A percentile compares a stretch with the other conserved stretches of the same genome.
phyloP scores from a whole-genome alignment of 2,888 invertebrate species.

The Lumbricus terrestris region DNA sequence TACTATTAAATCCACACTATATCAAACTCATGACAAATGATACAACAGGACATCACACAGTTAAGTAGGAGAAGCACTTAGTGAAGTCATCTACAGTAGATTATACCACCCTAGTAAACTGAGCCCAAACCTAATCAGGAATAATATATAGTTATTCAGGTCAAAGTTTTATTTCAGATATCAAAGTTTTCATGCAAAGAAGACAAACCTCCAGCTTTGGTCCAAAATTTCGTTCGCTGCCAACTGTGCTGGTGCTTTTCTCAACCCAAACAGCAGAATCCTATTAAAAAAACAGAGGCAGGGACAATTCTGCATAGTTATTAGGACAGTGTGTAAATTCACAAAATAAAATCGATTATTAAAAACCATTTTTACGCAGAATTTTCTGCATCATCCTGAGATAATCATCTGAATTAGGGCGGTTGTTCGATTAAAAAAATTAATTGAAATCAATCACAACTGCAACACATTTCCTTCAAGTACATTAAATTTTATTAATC shows the following conservation, averaged over 20 bases:
- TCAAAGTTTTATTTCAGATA: background rate
- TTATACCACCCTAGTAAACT: no score
- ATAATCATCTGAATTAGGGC: no score
- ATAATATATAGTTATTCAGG: background rate
- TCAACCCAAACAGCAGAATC: constrained; percentile 3
- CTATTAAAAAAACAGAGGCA: background rate
- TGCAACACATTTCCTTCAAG: no score
- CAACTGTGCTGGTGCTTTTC: background rate
- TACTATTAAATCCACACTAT: no score
- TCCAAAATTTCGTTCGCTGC: background rate
- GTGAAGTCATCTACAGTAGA: no score
- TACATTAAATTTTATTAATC: no score
- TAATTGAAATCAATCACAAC: no score
- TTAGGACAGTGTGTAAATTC: background rate
- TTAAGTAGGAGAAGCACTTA: no score
- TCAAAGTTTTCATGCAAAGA: background rate
- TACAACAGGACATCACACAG: no score
- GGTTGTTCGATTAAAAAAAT: no score
- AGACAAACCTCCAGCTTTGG: constrained; percentile 4
- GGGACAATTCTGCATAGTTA: background rate
- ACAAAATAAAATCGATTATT: background rate
- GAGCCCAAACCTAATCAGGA: background rate
- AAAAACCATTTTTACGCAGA: background rate
- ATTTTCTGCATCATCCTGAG: background rate
- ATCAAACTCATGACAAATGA: no score